Conservation (phyloP, 2,113 vertebrate species). For the Cavia aperea region DNA sequence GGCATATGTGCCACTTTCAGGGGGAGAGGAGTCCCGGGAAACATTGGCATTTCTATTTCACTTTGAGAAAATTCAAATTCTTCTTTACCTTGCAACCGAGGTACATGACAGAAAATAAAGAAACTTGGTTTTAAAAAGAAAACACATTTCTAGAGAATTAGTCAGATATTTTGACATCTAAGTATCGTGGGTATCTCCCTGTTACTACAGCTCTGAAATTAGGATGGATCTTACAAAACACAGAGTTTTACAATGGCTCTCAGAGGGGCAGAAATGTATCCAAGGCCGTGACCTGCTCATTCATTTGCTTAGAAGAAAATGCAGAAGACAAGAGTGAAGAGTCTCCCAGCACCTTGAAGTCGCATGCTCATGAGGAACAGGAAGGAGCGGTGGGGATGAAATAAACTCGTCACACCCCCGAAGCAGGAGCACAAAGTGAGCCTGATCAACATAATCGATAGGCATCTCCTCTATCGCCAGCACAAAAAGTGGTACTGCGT, state of each 20-base stretch:
- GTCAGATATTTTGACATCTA: neutral
- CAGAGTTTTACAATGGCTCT: neutral
- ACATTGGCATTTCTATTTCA: neutral
- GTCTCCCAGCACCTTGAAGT: neutral
- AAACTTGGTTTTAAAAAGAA: conserved; percentile 21
- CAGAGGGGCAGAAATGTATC: neutral
- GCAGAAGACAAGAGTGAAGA: neutral
- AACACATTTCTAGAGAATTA: neutral
- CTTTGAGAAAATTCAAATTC: conserved; percentile 41
- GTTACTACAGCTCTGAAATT: neutral
- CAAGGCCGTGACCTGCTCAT: neutral
- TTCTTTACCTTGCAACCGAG: neutral
- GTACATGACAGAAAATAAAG: neutral
- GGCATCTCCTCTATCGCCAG: neutral
- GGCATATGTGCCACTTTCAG: neutral
- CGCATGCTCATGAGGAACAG: neutral
- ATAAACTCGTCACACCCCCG: neutral
- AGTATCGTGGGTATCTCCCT: neutral
- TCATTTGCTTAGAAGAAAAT: neutral
- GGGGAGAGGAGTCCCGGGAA: neutral
- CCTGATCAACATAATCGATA: neutral
- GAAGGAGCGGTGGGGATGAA: neutral
- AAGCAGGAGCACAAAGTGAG: neutral
- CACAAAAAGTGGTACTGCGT: neutral
- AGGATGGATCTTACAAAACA: neutral